Conservation (phyloP, 2,888 invertebrate species). For the Embidobia sp. region DNA sequence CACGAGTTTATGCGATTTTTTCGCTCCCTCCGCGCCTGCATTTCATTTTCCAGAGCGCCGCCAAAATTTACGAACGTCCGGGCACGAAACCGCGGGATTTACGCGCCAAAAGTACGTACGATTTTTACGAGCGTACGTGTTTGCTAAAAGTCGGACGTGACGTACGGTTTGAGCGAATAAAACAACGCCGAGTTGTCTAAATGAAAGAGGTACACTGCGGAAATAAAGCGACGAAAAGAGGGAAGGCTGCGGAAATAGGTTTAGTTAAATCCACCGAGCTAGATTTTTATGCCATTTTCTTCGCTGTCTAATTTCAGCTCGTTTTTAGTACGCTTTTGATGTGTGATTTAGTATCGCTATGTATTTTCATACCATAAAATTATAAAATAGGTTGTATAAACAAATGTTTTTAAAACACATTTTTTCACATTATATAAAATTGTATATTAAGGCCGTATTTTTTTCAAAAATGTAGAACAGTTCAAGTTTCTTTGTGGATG, state of each 20-base stretch:
- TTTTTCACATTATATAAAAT: too few species aligned
- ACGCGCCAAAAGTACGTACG: constrained; percentile 67
- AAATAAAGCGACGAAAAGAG: constrained; percentile 28
- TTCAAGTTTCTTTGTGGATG: too few species aligned
- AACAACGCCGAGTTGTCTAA: constrained; percentile 44
- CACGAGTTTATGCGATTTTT: constrained; percentile 55
- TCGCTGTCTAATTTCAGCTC: too few species aligned
- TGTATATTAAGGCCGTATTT: too few species aligned
- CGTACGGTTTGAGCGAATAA: constrained; percentile 52
- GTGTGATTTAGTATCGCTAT: too few species aligned
- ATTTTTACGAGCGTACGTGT: constrained; percentile 72
- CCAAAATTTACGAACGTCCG: constrained; percentile 62
- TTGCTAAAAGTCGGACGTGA: constrained; percentile 65
- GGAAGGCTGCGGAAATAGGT: neutral
- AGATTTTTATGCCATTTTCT: too few species aligned
- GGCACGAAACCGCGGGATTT: constrained; percentile 59
- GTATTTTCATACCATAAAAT: too few species aligned
- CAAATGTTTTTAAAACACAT: too few species aligned
- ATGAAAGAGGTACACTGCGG: constrained; percentile 33
- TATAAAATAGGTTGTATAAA: too few species aligned
- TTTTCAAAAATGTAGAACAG: too few species aligned
- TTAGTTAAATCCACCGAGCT: too few species aligned
- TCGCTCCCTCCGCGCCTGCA: constrained; percentile 48
- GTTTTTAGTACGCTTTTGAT: too few species aligned
- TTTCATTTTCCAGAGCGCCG: constrained; percentile 63